phyloP scores from a whole-genome alignment of 2,888 invertebrate genomes.

The Palloptera scutellata region DNA sequence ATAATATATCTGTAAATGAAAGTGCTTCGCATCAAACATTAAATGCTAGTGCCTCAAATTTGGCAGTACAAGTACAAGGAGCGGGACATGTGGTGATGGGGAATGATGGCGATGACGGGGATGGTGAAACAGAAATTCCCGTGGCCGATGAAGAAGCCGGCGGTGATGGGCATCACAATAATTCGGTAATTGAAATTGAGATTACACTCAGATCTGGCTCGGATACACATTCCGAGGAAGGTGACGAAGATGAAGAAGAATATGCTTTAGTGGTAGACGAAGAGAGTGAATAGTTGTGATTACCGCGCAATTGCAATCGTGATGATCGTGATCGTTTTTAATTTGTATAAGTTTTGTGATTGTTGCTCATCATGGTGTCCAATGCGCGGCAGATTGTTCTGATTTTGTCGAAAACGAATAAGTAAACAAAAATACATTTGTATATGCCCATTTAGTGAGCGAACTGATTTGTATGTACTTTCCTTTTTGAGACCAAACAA shows the following conservation, averaged over 20 bases:
- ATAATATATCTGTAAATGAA: neutral
- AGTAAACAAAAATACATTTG: no score
- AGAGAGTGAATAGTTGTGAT: neutral
- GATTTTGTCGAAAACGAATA: no score
- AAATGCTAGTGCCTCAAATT: neutral
- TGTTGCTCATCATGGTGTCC: no score
- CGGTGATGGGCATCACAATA: constrained; percentile 39
- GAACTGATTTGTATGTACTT: no score
- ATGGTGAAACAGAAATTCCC: neutral
- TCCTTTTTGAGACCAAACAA: no score
- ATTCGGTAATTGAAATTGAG: constrained; percentile 30
- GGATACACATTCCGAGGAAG: constrained; percentile 25
- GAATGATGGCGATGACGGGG: neutral
- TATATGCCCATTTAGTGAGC: no score
- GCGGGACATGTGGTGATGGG: neutral
- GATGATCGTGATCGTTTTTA: no score
- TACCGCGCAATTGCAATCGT: no score
- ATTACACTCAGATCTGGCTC: constrained; percentile 27
- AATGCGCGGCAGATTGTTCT: no score
- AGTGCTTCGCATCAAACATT: neutral
- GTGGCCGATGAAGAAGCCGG: constrained; percentile 33
- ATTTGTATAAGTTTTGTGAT: no score
- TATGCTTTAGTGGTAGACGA: neutral
- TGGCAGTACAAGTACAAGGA: neutral
- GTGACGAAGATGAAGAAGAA: constrained; percentile 6